A percentile compares a stretch with the other conserved stretches of the same genome.
Evolutionary conservation across 2,888 invertebrate species (phyloP).

Genomic region (Acanthopleura granulata): DNA sequence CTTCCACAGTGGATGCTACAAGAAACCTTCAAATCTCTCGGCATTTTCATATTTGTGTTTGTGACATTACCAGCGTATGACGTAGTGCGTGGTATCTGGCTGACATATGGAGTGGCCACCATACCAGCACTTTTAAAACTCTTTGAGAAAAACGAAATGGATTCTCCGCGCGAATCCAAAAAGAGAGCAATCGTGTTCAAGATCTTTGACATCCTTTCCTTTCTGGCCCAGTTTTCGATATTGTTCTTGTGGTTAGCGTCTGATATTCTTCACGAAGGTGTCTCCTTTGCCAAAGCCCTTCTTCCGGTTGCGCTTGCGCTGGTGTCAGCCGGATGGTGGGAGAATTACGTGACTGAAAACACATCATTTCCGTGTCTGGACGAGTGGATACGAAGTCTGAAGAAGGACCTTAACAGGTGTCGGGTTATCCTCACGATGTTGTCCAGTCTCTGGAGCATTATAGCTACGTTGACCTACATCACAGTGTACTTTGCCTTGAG

Average conservation of each 20-base stretch:
- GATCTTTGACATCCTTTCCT: conserved; percentile 47
- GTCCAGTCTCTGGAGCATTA: conserved; percentile 91
- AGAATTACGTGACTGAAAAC: conserved; percentile 91
- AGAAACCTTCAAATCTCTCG: conserved; percentile 90
- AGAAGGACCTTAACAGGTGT: conserved; percentile 80
- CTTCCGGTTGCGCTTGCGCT: conserved; percentile 88
- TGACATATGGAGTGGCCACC: conserved; percentile 95
- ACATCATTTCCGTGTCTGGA: conserved; percentile 78
- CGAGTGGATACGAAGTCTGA: conserved; percentile 74
- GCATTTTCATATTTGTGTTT: conserved; percentile 88
- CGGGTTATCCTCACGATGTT: conserved; percentile 92
- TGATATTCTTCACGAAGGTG: conserved; percentile 34
- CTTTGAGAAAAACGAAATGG: neutral
- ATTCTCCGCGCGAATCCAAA: too few species aligned
- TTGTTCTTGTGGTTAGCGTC: conserved; percentile 48
- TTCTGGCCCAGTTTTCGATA: conserved; percentile 46
- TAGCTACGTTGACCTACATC: conserved; percentile 82
- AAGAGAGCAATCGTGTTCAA: conserved; percentile 32
- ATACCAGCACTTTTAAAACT: conserved; percentile 77
- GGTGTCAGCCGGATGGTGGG: conserved; percentile 97
- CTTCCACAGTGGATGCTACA: conserved; percentile 77
- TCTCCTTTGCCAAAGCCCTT: conserved; percentile 75
- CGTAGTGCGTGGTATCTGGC: conserved; percentile 94
- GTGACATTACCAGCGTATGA: conserved; percentile 91
- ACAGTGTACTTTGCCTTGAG: conserved; percentile 71